These are phyloP conservation scores for Drosophila emarginata DNA, from an alignment of 2,888 invertebrate genomes.

Conservation along the genomic window DNA sequence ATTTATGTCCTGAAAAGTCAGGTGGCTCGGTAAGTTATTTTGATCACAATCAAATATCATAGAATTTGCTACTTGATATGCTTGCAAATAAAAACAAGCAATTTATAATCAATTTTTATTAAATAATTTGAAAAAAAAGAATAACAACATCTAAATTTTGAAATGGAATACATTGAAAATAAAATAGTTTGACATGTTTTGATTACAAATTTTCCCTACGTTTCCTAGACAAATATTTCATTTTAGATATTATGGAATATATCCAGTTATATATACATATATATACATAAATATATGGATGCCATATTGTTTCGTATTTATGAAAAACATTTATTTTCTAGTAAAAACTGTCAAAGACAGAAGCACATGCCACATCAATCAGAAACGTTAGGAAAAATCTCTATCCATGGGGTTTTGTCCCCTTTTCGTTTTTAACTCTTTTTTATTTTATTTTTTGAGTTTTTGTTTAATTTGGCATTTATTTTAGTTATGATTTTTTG, in stretches of 20 bases:
- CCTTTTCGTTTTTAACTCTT: not conserved
- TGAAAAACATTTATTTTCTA: conserved; percentile 12
- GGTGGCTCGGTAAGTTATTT: too few species aligned
- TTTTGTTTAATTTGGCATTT: conserved; percentile 49
- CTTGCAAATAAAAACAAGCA: too few species aligned
- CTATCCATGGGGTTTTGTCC: not conserved
- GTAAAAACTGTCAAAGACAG: conserved; percentile 12
- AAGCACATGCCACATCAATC: conserved; percentile 8
- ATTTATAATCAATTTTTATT: too few species aligned
- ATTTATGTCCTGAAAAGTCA: too few species aligned
- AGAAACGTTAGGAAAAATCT: not conserved
- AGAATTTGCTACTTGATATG: too few species aligned
- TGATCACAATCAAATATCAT: too few species aligned
- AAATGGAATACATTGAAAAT: too few species aligned
- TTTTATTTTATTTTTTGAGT: conserved; percentile 5
- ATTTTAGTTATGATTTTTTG: conserved; percentile 48
- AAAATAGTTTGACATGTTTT: not conserved
- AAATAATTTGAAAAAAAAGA: too few species aligned
- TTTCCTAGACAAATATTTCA: not conserved
- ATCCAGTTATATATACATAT: not conserved
- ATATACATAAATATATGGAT: not conserved
- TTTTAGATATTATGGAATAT: not conserved
- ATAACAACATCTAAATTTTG: too few species aligned
- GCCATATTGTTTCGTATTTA: conserved; percentile 10
- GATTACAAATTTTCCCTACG: not conserved